Conservation (phyloP, 2,888 invertebrate species). For the Eudemis profundana region DNA sequence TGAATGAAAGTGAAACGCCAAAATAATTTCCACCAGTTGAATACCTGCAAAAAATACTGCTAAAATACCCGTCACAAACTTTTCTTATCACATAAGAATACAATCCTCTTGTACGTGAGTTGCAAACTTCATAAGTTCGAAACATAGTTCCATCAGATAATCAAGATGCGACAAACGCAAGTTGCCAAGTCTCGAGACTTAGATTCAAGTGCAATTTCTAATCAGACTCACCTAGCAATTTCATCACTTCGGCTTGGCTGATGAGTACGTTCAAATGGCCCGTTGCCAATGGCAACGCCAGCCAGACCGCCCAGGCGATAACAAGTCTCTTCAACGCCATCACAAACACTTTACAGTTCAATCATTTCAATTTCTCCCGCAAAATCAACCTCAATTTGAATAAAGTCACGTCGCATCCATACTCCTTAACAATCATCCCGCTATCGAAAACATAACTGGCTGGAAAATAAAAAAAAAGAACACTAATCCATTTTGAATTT, state of each 20-base stretch:
- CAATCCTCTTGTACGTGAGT: not conserved
- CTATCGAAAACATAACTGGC: constrained; percentile 11
- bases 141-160: not conserved
- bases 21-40: too few relatives aligned
- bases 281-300: constrained; percentile 84
- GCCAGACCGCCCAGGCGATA: constrained; percentile 76
- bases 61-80: too few relatives aligned
- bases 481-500: constrained; percentile 44
- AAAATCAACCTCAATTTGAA: constrained; percentile 58
- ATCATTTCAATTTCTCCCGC: constrained; percentile 75
- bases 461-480: constrained; percentile 27
- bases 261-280: constrained; percentile 92
- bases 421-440: constrained; percentile 44
- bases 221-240: constrained; percentile 88
- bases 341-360: constrained; percentile 65
- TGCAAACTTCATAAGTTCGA: not conserved
- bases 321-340: constrained; percentile 74
- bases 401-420: constrained; percentile 60
- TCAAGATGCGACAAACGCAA: constrained; percentile 19
- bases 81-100: too few relatives aligned
- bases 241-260: constrained; percentile 92
- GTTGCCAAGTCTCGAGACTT: constrained; percentile 32
- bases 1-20: too few relatives aligned
- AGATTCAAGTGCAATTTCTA: constrained; percentile 40
- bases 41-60: too few relatives aligned